Base-by-base conservation (phyloP, 2,888 invertebrate genomes). In the Diaphora mendica region DNA sequence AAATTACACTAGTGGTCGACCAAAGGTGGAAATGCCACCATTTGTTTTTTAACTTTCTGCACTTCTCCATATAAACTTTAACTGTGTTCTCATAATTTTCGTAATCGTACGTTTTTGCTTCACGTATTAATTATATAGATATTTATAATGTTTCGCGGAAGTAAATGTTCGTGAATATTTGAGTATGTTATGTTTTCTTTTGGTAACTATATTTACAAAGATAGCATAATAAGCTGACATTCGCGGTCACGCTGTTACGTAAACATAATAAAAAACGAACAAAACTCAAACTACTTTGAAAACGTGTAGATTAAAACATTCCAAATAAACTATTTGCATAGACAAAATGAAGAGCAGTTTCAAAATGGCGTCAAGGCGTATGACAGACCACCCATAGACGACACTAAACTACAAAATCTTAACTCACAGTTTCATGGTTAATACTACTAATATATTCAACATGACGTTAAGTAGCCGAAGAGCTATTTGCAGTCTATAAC, bases 401-500 rank as follows among this genome's bases (percentile, higher is more conserved):
- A 65, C n/a, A 55, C 26, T 42, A 66, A 51, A 66, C 33, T 44
- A 68, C 69, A 64, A 70, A 69, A 73, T 66, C 65, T 65, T 64
- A 73, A 62, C 33, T 55, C 65, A 51, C 64, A 33, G 83, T 85
- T 85, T 79, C 85, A 81, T 80, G 81, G 84, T 81, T 80, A 83
- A 82, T 82, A 77, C 72, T 77, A 80, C 86, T 62, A 62, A 62
- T 84, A 88, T 81, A 84, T 86, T 88, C 85, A 83, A 89, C 85
- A 83, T 78, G 77, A 75, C 76, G 88, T 89, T 88, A 87, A 89
- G 88, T 85, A 83, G 85, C 78, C 81, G 75, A 72, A 77, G 79
- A 82, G 81, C 80, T 85, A 89, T 89, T 89, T 89, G 88, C 84
- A 85, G 81, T 81, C 88, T 84, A 88, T 89, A 88, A 88, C 85